Percentiles rank a stretch among this genome's conserved stretches.
Evolutionary conservation across 2,888 invertebrate species (phyloP).

Genomic region (Mechanitis mazaeus): DNA sequence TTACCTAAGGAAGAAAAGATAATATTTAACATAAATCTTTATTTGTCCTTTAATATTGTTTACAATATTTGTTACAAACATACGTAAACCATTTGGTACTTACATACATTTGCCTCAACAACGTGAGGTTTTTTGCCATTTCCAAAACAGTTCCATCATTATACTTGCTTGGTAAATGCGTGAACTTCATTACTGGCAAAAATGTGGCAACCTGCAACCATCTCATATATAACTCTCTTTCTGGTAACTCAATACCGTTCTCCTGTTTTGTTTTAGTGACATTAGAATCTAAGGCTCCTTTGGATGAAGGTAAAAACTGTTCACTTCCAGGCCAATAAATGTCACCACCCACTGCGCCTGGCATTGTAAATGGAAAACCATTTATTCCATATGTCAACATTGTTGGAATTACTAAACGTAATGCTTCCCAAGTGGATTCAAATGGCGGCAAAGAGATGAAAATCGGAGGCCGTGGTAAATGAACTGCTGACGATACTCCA

Average conservation of each 20-base stretch:
- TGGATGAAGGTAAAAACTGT: conserved; percentile 73
- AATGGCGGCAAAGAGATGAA: conserved; percentile 91
- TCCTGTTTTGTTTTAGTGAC: conserved; percentile 53
- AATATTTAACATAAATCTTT: too few relatives aligned
- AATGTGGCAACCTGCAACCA: conserved; percentile 95
- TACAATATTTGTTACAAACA: not conserved
- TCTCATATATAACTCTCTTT: conserved; percentile 89
- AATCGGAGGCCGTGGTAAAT: conserved; percentile 88
- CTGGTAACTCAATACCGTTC: conserved; percentile 77
- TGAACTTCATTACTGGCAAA: conserved; percentile 93
- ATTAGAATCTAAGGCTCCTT: conserved; percentile 55
- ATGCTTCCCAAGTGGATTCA: conserved; percentile 91
- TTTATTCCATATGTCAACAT: conserved; percentile 91
- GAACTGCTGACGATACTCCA: conserved; percentile 89
- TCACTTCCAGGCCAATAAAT: conserved; percentile 79
- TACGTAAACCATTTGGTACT: conserved; percentile 33
- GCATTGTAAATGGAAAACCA: conserved; percentile 95
- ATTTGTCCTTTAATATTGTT: too few relatives aligned
- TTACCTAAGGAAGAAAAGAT: conserved; percentile 69
- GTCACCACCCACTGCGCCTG: conserved; percentile 96
- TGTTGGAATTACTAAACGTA: conserved; percentile 89
- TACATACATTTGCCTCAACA: conserved; percentile 84
- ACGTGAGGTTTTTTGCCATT: conserved; percentile 84
- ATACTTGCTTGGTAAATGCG: conserved; percentile 92
- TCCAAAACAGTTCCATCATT: conserved; percentile 86